Conservation (phyloP, 1,140 invertebrate species). For the Drosophila subpulchrella region DNA sequence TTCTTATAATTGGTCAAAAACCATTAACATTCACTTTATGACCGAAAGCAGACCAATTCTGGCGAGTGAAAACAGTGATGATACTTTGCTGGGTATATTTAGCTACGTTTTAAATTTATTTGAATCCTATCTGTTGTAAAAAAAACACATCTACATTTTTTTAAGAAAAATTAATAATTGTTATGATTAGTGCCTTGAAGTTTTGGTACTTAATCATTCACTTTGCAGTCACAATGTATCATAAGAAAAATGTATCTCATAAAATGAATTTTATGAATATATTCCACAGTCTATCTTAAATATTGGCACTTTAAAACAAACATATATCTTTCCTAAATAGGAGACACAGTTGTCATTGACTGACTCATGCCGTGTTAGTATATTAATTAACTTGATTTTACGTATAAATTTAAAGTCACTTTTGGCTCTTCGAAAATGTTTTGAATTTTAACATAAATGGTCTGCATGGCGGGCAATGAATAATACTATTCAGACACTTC, state of each 20-base stretch:
- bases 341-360: background rate
- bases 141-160: too few species aligned
- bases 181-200: too few species aligned
- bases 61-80: conserved; percentile 7
- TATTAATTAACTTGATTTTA: conserved; percentile 10
- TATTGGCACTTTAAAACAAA: conserved; percentile 2
- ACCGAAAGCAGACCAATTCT: conserved; percentile 27
- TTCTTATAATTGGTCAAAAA: conserved; percentile 52
- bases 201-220: too few species aligned
- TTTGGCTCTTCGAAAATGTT: background rate
- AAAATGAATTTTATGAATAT: background rate
- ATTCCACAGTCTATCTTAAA: background rate
- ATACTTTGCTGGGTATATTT: background rate
- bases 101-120: background rate
- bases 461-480: background rate
- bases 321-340: conserved; percentile 25
- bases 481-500: background rate
- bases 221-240: too few species aligned
- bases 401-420: conserved; percentile 2
- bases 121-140: too few species aligned
- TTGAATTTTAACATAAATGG: background rate
- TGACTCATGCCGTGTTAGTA: conserved; percentile 5
- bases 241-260: background rate
- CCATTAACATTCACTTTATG: conserved; percentile 67
- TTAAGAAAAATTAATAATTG: too few species aligned